Conservation (phyloP, 2,113 vertebrate genomes). For the Serilophus lunatus region DNA sequence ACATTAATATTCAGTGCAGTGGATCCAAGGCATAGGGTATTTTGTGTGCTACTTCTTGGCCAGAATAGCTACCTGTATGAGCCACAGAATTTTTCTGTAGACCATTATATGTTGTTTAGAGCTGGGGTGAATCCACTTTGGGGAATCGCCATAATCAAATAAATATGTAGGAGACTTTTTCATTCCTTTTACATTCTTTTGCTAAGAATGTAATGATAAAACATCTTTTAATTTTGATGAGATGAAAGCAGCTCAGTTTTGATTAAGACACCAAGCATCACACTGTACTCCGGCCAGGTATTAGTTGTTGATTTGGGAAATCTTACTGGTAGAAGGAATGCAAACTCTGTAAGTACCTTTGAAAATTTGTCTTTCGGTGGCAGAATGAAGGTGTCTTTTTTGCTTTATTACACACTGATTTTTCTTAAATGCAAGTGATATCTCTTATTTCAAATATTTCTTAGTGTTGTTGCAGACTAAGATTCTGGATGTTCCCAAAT, state of each 20-base stretch:
- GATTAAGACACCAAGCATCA: neutral
- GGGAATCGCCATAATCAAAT: neutral
- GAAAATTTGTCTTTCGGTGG: neutral
- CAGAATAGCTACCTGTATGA: neutral
- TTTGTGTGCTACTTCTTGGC: neutral
- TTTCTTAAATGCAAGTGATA: neutral
- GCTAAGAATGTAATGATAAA: too few relatives aligned
- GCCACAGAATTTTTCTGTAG: neutral
- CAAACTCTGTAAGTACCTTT: neutral
- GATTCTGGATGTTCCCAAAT: neutral
- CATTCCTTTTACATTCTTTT: neutral
- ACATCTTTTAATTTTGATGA: neutral
- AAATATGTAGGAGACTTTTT: neutral
- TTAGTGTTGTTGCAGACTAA: neutral
- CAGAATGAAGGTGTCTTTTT: neutral
- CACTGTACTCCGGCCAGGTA: neutral
- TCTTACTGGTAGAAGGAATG: neutral
- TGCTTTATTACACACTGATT: neutral
- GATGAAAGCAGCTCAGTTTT: neutral
- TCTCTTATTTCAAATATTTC: neutral
- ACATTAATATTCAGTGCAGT: neutral
- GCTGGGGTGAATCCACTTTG: neutral
- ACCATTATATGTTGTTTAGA: neutral
- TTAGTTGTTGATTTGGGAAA: neutral
- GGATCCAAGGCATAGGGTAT: neutral